Evolutionary conservation across 2,797 vertebrate genomes (phyloP).

Genomic region (Chanos chanos): DNA sequence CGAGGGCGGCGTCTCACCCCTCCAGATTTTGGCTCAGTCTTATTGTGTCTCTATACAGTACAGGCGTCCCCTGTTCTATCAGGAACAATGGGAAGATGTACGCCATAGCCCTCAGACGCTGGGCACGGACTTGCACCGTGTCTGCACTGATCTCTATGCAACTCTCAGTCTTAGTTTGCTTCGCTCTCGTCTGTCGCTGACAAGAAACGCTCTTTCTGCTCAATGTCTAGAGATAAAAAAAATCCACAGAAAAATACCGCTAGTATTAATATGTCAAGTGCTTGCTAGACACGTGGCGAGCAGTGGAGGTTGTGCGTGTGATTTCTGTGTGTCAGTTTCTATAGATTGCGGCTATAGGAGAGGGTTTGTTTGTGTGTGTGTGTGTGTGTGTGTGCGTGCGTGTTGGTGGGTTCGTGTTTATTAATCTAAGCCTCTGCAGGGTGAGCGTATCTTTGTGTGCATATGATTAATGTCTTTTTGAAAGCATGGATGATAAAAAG

Average conservation of each 20-base stretch:
- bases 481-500: no score
- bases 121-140: not conserved
- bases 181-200: not conserved
- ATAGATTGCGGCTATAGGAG: no score
- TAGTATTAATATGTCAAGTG: no score
- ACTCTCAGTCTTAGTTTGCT: not conserved
- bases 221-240: no score
- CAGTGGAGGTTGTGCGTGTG: no score
- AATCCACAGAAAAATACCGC: no score
- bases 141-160: slow-evolving; percentile 9
- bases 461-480: no score
- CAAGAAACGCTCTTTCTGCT: no score
- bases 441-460: no score
- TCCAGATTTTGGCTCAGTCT: slow-evolving; percentile 21
- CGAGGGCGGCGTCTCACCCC: slow-evolving; percentile 25
- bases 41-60: slow-evolving; percentile 19
- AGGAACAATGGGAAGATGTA: slow-evolving; percentile 31
- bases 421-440: no score
- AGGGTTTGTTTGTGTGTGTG: not conserved
- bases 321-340: not conserved
- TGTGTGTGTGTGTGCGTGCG: not conserved
- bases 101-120: not conserved
- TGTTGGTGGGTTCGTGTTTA: not conserved
- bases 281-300: no score
- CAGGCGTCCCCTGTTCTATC: slow-evolving; percentile 17